phyloP scores from a whole-genome alignment of 2,113 vertebrate species.

The Telmatochromis sp. region DNA sequence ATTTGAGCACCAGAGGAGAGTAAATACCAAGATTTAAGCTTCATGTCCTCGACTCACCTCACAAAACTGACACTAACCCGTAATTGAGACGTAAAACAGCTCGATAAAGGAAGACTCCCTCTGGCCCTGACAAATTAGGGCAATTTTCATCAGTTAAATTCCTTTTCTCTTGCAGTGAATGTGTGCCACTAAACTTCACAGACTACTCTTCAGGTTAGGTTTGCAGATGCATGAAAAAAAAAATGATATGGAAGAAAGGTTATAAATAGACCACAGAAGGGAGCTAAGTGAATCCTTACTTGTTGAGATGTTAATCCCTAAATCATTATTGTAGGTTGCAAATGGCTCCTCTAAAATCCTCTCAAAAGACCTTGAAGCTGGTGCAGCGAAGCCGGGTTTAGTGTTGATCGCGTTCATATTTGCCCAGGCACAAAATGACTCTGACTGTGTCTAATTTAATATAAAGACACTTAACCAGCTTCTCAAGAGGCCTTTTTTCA shows the following conservation, averaged over 20 bases:
- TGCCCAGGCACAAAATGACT: neutral
- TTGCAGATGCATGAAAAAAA: neutral
- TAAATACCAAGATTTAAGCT: conserved; percentile 10
- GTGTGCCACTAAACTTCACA: neutral
- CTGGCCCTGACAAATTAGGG: neutral
- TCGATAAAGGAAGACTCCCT: conserved; percentile 1
- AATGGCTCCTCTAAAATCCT: neutral
- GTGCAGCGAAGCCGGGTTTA: neutral
- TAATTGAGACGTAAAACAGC: conserved; percentile 13
- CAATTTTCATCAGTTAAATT: neutral
- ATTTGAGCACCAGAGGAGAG: conserved; percentile 33
- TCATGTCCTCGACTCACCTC: conserved; percentile 9
- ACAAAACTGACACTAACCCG: neutral
- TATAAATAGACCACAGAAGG: neutral
- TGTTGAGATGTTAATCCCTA: conserved; percentile 14
- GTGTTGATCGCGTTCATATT: neutral
- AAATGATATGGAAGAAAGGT: neutral
- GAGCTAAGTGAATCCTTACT: neutral
- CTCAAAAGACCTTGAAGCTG: neutral
- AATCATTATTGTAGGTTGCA: neutral
- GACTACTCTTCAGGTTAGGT: neutral
- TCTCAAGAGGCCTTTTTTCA: neutral
- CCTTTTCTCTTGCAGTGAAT: neutral
- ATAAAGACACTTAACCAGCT: conserved; percentile 2
- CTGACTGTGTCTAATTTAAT: conserved; percentile 9